phyloP scores from a whole-genome alignment of 2,888 invertebrate species.

The Aspidapion aeneum region DNA sequence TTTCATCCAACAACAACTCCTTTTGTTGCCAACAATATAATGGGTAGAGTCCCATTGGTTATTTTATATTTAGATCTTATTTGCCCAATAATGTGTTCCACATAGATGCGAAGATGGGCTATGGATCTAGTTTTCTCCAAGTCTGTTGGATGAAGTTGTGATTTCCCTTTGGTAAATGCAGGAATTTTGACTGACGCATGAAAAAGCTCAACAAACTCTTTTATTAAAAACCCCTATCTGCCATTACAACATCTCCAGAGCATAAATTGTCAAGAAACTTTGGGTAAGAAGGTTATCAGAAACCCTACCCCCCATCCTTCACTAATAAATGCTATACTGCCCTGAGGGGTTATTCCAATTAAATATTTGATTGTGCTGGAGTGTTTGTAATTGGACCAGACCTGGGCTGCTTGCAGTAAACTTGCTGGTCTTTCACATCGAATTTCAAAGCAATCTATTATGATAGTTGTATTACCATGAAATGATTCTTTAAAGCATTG shows the following conservation, averaged over 20 bases:
- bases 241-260: no score
- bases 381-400: background rate
- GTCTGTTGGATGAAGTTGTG: constrained; percentile 25
- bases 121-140: constrained; percentile 25
- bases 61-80: constrained; percentile 18
- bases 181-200: constrained; percentile 22
- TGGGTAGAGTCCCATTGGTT: constrained; percentile 6
- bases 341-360: constrained; percentile 25
- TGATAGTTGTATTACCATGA: constrained; percentile 10
- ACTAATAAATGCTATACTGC: constrained; percentile 22
- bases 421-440: constrained; percentile 7
- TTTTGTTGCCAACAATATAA: constrained; percentile 10
- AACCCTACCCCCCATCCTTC: constrained; percentile 22
- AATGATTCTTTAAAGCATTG: constrained; percentile 18
- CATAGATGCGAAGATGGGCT: constrained; percentile 27
- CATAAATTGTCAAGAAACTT: no score
- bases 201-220: constrained; percentile 20
- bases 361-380: constrained; percentile 21
- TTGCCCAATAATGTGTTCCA: constrained; percentile 22
- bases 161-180: constrained; percentile 28
- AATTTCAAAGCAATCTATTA: constrained; percentile 1
- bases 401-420: constrained; percentile 6
- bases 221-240: no score
- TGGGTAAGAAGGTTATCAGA: constrained; percentile 22
- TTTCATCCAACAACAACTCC: constrained; percentile 16